Conservation (phyloP, 2,113 vertebrate species). For the Tapirus terrestris region DNA sequence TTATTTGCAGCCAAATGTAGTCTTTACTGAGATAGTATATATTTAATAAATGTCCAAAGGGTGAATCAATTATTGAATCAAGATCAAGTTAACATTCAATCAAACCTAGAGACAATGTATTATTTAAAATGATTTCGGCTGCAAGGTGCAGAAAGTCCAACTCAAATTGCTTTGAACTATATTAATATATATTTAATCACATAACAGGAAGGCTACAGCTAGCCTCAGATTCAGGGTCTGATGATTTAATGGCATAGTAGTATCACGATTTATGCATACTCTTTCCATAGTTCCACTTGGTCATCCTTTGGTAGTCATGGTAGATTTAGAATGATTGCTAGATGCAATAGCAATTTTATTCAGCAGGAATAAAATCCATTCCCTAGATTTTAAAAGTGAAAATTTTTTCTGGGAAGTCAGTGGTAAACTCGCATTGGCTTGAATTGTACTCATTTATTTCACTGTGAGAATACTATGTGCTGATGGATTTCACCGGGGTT, state of each 20-base stretch:
- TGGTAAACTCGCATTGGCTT: not conserved
- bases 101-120: not conserved
- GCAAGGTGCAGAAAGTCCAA: not conserved
- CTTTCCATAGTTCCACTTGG: not conserved
- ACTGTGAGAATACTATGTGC: not conserved
- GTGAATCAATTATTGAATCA: not conserved
- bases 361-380: not conserved
- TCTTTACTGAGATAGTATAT: not conserved
- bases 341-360: not conserved
- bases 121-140: conserved; percentile 14
- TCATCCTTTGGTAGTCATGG: not conserved
- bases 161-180: not conserved
- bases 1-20: not conserved
- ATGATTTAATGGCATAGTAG: not conserved
- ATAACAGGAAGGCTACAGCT: not conserved
- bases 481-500: not conserved
- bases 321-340: not conserved
- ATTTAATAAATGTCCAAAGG: not conserved
- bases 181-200: conserved; percentile 24
- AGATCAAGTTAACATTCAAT: not conserved
- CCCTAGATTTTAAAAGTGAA: not conserved
- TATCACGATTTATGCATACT: not conserved
- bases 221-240: not conserved
- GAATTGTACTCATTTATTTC: not conserved
- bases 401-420: not conserved